Base-by-base conservation (phyloP, 1,140 invertebrate genomes). In the Galleria mellonella region DNA sequence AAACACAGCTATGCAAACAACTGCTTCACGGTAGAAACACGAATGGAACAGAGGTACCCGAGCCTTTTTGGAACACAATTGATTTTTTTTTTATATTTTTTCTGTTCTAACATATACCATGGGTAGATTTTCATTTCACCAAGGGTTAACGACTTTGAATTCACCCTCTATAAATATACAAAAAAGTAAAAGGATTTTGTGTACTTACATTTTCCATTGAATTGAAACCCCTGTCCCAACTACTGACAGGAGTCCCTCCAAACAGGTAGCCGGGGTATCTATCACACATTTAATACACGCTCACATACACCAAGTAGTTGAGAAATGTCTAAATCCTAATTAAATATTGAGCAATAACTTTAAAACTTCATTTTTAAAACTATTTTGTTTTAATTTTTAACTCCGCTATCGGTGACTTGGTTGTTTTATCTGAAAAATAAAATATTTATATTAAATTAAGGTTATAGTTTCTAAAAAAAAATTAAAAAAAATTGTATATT, bases 151-250 rank as follows among this genome's bases (percentile, higher is more conserved):
- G n/a, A n/a, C n/a, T n/a, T n/a, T n/a, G n/a, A n/a, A n/a, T n/a
- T n/a, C n/a, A n/a, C n/a, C n/a, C n/a, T n/a, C n/a, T n/a, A n/a
- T n/a, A n/a, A n/a, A 23, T 23, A 23, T 23, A 23, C 17, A 23
- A 2, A 23, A 23, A 23, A 23, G 17, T 23, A 6, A 23, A 12
- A 35, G 28, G 32, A 29, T 41, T 13, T 43, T 32, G 39, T 44
- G 32, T 56, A 84, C 77, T 83, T 37, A 85, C 78, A 78, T 83
- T 85, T 62, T 83, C 78, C 57, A 85, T 56, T 32, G 78, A 63
- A 63, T 78, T 76, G 54, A 73, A 82, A 48, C 75, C 58, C 66
- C 78, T 75, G 51, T 85, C 82, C 82, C 82, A 85, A 62, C 82
- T 82, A 47, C 73, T 82, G 55, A 82, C 75, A 52, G 82, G 82